phyloP scores from a whole-genome alignment of 2,888 invertebrate species.

The Dyspetes luteomarginatus region DNA sequence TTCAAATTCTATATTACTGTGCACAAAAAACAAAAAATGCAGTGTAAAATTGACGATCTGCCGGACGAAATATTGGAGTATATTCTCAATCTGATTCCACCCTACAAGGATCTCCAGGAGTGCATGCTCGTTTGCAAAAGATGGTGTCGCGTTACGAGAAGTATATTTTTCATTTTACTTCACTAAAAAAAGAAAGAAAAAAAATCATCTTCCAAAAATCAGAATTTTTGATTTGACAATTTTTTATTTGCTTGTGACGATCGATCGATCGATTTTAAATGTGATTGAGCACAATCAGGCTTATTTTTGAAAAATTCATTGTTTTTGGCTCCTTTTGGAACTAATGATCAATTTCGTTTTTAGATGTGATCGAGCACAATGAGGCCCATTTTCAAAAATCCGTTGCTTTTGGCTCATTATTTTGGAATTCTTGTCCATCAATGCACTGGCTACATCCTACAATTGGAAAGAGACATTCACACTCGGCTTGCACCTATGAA shows the following conservation, averaged over 20 bases:
- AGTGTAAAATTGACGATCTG: conserved; percentile 87
- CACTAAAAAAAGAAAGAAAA: neutral
- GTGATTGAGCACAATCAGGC: no score
- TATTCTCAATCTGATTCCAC: conserved; percentile 94
- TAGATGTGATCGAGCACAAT: conserved; percentile 92
- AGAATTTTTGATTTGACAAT: neutral
- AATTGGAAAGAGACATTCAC: conserved; percentile 96
- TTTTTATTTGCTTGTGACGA: no score
- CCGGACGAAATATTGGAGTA: conserved; percentile 98
- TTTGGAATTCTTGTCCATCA: conserved; percentile 88
- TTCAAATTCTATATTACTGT: no score
- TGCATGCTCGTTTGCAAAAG: conserved; percentile 94
- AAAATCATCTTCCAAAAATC: no score
- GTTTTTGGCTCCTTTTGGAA: neutral
- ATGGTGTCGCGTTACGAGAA: conserved; percentile 93
- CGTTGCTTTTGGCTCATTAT: conserved; percentile 89
- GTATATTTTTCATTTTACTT: conserved; percentile 83
- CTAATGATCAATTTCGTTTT: neutral
- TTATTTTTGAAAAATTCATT: no score
- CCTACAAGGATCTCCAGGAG: conserved; percentile 94
- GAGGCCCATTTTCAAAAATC: conserved; percentile 91
- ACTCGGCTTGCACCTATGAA: conserved; percentile 92
- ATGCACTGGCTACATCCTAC: conserved; percentile 87
- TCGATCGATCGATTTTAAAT: no score
- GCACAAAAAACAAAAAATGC: conserved; percentile 70